Percentiles rank a stretch among this genome's conserved stretches.
These are phyloP conservation scores for Rallus limicola DNA, from an alignment of 2,113 vertebrate species.

Conservation along the genomic window DNA sequence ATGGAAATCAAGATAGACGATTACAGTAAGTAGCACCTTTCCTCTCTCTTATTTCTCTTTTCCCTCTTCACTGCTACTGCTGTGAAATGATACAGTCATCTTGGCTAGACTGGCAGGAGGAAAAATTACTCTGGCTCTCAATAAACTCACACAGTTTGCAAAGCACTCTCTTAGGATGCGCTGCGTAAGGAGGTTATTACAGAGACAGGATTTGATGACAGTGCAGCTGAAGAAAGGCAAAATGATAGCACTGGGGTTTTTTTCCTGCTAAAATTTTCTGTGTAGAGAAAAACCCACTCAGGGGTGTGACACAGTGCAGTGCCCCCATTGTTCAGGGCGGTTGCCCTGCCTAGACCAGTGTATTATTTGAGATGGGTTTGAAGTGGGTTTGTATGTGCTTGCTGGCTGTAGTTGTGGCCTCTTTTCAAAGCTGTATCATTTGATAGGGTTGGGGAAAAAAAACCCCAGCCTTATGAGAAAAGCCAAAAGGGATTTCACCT, in stretches of 20 bases:
- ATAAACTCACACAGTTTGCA: constrained; percentile 30
- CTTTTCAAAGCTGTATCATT: not conserved
- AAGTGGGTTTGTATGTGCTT: not conserved
- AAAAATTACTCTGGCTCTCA: constrained; percentile 21
- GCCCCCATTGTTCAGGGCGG: not conserved
- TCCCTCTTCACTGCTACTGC: not conserved
- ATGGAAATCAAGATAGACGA: constrained; percentile 83
- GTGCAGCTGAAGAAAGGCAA: constrained; percentile 6
- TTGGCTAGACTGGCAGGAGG: not conserved
- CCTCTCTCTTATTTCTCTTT: not conserved
- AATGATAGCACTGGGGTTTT: not conserved
- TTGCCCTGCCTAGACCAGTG: not conserved
- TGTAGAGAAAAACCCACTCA: not conserved
- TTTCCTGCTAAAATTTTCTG: not conserved
- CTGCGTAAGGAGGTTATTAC: not conserved
- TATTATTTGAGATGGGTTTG: not conserved
- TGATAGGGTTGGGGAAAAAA: not conserved
- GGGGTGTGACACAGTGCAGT: not conserved
- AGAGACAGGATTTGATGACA: not conserved
- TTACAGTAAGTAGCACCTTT: constrained; percentile 83
- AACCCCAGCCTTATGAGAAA: not conserved
- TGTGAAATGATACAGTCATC: constrained; percentile 20
- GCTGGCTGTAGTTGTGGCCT: not conserved
- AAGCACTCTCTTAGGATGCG: constrained; percentile 20
- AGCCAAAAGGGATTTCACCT: not conserved